Conservation (phyloP, 2,797 vertebrate genomes). For the Neosalanx taihuensis region DNA sequence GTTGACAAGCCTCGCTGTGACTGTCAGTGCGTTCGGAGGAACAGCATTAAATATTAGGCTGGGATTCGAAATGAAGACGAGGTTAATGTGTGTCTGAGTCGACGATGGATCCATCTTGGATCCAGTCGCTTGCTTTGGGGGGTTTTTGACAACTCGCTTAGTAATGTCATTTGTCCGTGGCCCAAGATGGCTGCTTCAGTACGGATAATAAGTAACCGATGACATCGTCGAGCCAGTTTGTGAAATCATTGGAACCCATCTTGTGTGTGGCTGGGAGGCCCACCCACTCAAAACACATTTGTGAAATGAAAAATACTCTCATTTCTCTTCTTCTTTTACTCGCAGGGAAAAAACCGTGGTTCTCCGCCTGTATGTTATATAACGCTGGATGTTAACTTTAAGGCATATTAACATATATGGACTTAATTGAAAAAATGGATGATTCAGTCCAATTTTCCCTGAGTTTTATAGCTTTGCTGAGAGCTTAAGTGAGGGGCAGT, state of each 20-base stretch:
- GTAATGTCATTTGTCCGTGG: slow-evolving; percentile 20
- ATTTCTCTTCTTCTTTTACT: too few relatives aligned
- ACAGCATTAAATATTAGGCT: slow-evolving; percentile 57
- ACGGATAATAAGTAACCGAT: not conserved
- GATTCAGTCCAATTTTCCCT: slow-evolving; percentile 43
- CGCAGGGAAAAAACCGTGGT: too few relatives aligned
- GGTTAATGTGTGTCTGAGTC: slow-evolving; percentile 20
- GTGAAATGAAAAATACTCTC: not conserved
- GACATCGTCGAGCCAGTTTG: not conserved
- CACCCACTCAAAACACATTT: not conserved
- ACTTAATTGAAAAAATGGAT: slow-evolving; percentile 27
- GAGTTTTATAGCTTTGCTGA: slow-evolving; percentile 45
- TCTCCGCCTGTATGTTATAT: not conserved
- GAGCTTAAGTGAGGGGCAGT: slow-evolving; percentile 46
- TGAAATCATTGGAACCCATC: not conserved
- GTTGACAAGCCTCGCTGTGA: slow-evolving; percentile 46
- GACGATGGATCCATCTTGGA: not conserved
- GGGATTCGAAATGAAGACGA: slow-evolving; percentile 51
- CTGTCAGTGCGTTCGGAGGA: slow-evolving; percentile 47
- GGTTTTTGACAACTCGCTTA: not conserved
- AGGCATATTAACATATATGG: too few relatives aligned
- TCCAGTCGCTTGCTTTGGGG: not conserved
- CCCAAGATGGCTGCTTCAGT: not conserved
- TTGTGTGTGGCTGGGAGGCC: not conserved
- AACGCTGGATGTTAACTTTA: not conserved